These are phyloP conservation scores for Sander lucioperca DNA, from an alignment of 2,113 vertebrate species.

Conservation along the genomic window DNA sequence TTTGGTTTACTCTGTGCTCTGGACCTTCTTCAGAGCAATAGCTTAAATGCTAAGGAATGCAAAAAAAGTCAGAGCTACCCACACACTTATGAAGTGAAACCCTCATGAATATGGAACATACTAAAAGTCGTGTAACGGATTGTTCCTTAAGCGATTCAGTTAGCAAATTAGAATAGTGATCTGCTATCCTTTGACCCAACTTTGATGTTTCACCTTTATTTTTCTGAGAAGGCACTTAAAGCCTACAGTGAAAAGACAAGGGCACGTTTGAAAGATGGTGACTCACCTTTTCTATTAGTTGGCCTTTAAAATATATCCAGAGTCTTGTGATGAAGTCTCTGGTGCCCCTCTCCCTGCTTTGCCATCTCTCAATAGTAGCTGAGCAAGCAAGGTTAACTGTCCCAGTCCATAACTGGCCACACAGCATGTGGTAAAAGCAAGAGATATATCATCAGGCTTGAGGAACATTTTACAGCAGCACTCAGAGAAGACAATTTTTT, in stretches of 20 bases:
- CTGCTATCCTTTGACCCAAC: neutral
- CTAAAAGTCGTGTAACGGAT: conserved; percentile 11
- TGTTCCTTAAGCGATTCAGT: conserved; percentile 37
- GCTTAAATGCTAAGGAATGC: conserved; percentile 1
- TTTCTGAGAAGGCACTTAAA: conserved; percentile 31
- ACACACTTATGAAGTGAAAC: neutral
- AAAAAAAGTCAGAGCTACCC: conserved; percentile 15
- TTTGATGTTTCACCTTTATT: conserved; percentile 20
- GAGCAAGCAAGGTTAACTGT: conserved; percentile 51
- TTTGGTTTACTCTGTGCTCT: conserved; percentile 18
- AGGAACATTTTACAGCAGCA: conserved; percentile 31
- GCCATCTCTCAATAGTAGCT: conserved; percentile 40
- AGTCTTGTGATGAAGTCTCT: conserved; percentile 42
- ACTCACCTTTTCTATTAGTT: conserved; percentile 57
- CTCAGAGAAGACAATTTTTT: neutral
- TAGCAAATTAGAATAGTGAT: conserved; percentile 23
- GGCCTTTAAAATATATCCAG: conserved; percentile 47
- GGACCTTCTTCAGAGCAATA: neutral
- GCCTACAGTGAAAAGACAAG: neutral
- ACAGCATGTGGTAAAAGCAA: conserved; percentile 10
- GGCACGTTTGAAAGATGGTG: conserved; percentile 41
- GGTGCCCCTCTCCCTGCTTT: conserved; percentile 20
- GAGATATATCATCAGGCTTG: conserved; percentile 20
- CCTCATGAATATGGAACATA: conserved; percentile 43
- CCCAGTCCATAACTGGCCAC: conserved; percentile 46